Evolutionary conservation across 2,797 vertebrate genomes (phyloP).

Genomic region (Enteromius unitaeniatus): DNA sequence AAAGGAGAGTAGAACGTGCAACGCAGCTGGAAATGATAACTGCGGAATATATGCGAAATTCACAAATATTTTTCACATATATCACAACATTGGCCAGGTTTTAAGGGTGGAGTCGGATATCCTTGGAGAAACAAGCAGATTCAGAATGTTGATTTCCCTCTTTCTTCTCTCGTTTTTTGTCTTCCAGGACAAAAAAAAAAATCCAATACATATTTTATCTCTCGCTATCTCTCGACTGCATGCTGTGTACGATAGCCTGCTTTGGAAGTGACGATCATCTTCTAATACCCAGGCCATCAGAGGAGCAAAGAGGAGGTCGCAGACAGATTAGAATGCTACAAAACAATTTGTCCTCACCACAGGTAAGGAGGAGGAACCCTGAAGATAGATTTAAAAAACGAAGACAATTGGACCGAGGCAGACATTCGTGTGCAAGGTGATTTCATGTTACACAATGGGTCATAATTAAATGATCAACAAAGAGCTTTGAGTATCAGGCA

Average conservation of each 20-base stretch:
- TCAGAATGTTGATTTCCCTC: constrained; percentile 66
- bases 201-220: constrained; percentile 84
- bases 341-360: constrained; percentile 57
- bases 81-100: constrained; percentile 83
- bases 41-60: not conserved
- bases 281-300: constrained; percentile 63
- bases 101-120: constrained; percentile 17
- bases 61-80: constrained; percentile 23
- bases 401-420: constrained; percentile 32
- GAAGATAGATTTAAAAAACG: constrained; percentile 27
- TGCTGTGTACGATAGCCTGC: constrained; percentile 58
- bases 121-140: constrained; percentile 56
- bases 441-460: constrained; percentile 49
- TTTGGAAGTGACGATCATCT: constrained; percentile 68
- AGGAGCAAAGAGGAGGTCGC: constrained; percentile 67
- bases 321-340: constrained; percentile 74
- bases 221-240: constrained; percentile 74
- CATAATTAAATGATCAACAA: constrained; percentile 43
- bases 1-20: constrained; percentile 63
- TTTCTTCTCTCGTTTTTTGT: constrained; percentile 69
- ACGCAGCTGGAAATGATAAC: constrained; percentile 5
- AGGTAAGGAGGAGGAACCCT: constrained; percentile 40
- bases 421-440: constrained; percentile 48
- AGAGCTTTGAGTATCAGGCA: not conserved
- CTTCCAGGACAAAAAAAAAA: constrained; percentile 72